These are phyloP conservation scores for Pempheris klunzingeri DNA, from an alignment of 2,797 vertebrate genomes.

Conservation along the genomic window DNA sequence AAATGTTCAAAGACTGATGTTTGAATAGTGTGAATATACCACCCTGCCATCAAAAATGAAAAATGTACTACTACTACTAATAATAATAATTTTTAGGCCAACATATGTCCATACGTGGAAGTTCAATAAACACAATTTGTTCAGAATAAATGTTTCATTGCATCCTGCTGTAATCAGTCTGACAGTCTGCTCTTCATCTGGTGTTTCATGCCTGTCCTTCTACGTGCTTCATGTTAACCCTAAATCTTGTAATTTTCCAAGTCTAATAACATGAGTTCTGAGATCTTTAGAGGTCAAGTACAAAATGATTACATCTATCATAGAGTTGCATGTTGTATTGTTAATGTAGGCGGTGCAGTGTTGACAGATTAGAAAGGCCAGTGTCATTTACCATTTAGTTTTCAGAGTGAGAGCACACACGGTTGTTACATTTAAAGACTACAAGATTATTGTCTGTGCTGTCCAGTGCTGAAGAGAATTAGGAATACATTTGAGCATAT, in stretches of 20 bases:
- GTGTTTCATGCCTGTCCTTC: no score
- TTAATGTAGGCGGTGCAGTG: no score
- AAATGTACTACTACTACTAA: no score
- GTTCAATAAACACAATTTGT: background rate
- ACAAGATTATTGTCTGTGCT: background rate
- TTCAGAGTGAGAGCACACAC: background rate
- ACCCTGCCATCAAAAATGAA: background rate
- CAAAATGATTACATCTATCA: background rate
- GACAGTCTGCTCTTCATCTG: background rate
- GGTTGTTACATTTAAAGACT: background rate
- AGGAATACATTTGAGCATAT: background rate
- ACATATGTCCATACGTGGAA: background rate
- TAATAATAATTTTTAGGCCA: background rate
- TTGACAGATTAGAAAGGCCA: background rate
- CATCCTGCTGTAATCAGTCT: background rate
- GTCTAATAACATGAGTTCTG: background rate
- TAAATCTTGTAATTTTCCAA: no score
- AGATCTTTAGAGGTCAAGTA: background rate
- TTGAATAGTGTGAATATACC: no score
- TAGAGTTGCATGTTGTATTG: background rate
- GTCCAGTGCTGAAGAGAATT: slow-evolving; percentile 22
- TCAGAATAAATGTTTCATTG: background rate
- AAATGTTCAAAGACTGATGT: background rate
- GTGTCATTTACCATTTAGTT: background rate
- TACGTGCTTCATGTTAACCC: no score